Evolutionary conservation across 2,888 invertebrate genomes (phyloP).

Genomic region (Eueremaeus valkanovi): DNA sequence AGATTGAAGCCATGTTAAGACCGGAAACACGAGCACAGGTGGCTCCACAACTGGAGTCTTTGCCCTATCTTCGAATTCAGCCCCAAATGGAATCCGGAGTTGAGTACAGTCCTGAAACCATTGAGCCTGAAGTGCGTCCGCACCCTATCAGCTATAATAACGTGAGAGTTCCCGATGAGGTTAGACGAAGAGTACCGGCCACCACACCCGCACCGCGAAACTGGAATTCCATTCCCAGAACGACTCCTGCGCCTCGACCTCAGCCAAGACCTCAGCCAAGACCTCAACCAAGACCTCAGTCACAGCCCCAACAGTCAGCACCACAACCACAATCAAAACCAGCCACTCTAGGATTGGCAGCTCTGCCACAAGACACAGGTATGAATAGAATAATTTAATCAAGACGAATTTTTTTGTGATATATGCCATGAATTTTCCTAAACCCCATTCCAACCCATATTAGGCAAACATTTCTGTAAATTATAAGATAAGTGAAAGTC

Average conservation of each 20-base stretch:
- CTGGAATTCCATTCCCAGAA: neutral
- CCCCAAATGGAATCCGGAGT: slow-evolving; percentile 9
- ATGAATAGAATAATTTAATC: neutral
- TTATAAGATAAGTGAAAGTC: too few species aligned
- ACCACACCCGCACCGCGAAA: neutral
- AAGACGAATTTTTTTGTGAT: too few species aligned
- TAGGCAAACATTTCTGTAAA: too few species aligned
- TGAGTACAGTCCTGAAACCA: too few species aligned
- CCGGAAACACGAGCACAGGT: slow-evolving; percentile 26
- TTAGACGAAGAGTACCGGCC: neutral
- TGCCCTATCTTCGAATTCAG: slow-evolving; percentile 16
- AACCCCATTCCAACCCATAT: too few species aligned
- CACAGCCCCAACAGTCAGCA: too few species aligned
- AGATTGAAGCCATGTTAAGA: slow-evolving; percentile 15
- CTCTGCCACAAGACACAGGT: slow-evolving; percentile 43
- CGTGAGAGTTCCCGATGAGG: slow-evolving; percentile 8
- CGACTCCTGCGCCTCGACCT: neutral
- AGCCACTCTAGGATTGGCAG: slow-evolving; percentile 41
- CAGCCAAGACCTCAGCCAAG: neutral
- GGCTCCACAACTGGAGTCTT: neutral
- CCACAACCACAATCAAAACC: neutral
- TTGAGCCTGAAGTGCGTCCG: slow-evolving; percentile 1
- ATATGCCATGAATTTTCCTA: too few species aligned
- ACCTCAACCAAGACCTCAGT: neutral
- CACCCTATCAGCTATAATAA: slow-evolving; percentile 3